A percentile compares a stretch with the other conserved stretches of the same genome.
These are phyloP conservation scores for Oreamnos americanus DNA, from an alignment of 2,113 vertebrate species.

Conservation along the genomic window DNA sequence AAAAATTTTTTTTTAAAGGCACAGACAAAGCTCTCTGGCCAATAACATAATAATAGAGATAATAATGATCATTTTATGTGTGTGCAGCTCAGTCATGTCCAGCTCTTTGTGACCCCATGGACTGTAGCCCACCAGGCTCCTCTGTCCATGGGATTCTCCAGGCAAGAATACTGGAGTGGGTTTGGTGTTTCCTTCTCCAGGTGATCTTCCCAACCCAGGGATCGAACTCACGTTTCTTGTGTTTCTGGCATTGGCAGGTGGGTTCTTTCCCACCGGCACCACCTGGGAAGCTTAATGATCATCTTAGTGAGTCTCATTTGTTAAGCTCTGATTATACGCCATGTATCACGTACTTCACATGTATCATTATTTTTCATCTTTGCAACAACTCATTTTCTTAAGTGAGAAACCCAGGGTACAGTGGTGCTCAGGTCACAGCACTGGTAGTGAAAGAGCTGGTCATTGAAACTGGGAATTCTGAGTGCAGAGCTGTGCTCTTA, in stretches of 20 bases:
- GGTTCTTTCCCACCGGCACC: not conserved
- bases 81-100: not conserved
- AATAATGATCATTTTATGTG: not conserved
- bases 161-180: not conserved
- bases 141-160: not conserved
- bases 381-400: not conserved
- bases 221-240: fast-evolving
- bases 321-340: not conserved
- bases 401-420: not conserved
- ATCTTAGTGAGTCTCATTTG: not conserved
- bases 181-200: not conserved
- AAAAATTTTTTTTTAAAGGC: not conserved
- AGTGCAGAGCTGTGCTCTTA: not conserved
- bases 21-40: not conserved
- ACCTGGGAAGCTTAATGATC: not conserved
- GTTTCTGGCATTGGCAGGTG: not conserved
- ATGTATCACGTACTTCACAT: not conserved
- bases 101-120: not conserved
- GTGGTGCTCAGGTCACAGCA: not conserved
- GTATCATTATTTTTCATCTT: not conserved
- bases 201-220: not conserved
- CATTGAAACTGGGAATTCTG: not conserved
- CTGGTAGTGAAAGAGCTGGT: not conserved
- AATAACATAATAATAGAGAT: not conserved
- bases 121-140: not conserved